Evolutionary conservation across 2,113 vertebrate genomes (phyloP).

Genomic region (Hirundichthys speculiger): DNA sequence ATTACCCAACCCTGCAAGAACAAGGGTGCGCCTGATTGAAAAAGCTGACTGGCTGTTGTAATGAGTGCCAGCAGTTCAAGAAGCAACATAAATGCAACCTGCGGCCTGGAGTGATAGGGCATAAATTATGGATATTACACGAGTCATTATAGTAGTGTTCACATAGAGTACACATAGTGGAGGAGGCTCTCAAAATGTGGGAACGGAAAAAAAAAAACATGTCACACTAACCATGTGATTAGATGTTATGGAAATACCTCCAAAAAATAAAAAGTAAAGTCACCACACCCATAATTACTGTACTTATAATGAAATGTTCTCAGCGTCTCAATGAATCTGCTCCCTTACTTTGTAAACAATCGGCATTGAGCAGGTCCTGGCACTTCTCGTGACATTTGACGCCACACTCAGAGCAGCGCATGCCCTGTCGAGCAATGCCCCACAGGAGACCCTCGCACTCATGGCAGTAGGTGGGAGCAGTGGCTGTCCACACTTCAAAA

Average conservation of each 20-base stretch:
- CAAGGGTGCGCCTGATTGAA: slow-evolving; percentile 48
- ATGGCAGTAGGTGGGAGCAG: slow-evolving; percentile 96
- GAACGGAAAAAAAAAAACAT: too few species aligned
- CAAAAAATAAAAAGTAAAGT: background rate
- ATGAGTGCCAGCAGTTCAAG: slow-evolving; percentile 12
- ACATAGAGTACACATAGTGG: background rate
- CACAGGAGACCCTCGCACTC: slow-evolving; percentile 97
- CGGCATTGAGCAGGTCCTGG: slow-evolving; percentile 96
- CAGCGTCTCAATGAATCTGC: background rate
- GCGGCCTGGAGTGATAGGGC: slow-evolving; percentile 1
- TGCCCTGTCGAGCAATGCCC: slow-evolving; percentile 97
- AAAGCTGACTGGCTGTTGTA: slow-evolving; percentile 46
- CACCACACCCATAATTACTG: too few species aligned
- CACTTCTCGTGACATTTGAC: slow-evolving; percentile 99
- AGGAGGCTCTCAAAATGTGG: slow-evolving; percentile 1
- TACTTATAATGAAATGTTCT: too few species aligned
- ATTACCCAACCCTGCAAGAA: slow-evolving; percentile 28
- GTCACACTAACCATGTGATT: too few species aligned
- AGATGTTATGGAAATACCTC: background rate
- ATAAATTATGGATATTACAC: slow-evolving; percentile 13
- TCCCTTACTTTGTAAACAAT: slow-evolving; percentile 96
- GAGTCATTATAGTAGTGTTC: background rate
- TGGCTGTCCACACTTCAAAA: slow-evolving; percentile 98
- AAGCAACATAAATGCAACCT: slow-evolving; percentile 27
- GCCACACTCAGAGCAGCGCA: slow-evolving; percentile 95